A percentile compares a stretch with the other conserved stretches of the same genome.
Conservation (phyloP, 2,797 vertebrate genomes). For the Sebastolobus altivelis region DNA sequence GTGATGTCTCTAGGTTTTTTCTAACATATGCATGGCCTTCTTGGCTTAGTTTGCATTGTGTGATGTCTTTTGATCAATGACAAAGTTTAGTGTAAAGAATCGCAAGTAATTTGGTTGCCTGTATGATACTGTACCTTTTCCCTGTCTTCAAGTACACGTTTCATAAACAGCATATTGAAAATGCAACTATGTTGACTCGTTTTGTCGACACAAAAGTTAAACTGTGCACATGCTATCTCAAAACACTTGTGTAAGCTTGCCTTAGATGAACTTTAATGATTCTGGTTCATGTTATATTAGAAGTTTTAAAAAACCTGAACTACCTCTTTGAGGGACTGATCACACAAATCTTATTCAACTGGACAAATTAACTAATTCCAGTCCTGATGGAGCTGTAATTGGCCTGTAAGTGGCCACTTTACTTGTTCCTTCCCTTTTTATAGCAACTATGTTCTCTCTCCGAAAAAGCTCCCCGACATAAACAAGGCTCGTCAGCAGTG, state of each 20-base stretch:
- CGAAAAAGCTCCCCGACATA: not conserved
- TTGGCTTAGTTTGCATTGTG: not conserved
- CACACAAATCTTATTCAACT: not conserved
- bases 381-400: constrained; percentile 37
- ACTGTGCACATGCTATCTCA: not conserved
- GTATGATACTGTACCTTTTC: not conserved
- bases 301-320: not conserved
- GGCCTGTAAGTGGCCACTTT: constrained; percentile 28
- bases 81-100: not conserved
- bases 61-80: not conserved
- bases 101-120: not conserved
- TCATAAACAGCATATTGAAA: too few species aligned
- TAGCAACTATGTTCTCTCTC: not conserved
- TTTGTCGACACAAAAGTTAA: not conserved
- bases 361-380: constrained; percentile 5
- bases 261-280: not conserved
- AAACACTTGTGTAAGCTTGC: not conserved
- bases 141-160: not conserved
- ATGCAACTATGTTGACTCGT: not conserved
- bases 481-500: not conserved
- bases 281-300: not conserved
- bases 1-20: not conserved
- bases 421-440: constrained; percentile 28
- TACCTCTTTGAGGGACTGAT: constrained; percentile 11
- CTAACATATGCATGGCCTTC: not conserved